These are phyloP conservation scores for Netelia melanura DNA, from an alignment of 2,888 invertebrate genomes.

Conservation along the genomic window DNA sequence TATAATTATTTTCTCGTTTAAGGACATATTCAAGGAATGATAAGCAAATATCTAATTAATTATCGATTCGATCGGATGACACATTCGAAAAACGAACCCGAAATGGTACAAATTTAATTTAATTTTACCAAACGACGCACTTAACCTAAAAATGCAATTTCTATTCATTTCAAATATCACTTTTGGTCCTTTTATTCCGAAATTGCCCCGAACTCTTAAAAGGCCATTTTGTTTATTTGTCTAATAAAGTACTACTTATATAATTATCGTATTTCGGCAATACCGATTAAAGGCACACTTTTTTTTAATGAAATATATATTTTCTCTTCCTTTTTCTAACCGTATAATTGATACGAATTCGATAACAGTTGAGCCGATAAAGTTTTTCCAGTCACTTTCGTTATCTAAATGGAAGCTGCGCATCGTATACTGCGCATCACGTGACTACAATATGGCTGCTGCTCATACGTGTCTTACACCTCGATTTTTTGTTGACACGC, in stretches of 20 bases:
- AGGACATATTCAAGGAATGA: too few relatives aligned
- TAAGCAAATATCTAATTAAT: too few relatives aligned
- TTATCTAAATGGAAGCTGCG: background rate
- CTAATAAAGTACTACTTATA: background rate
- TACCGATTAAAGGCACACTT: background rate
- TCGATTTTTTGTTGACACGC: too few relatives aligned
- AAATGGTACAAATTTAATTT: too few relatives aligned
- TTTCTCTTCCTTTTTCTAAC: background rate
- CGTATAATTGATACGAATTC: background rate
- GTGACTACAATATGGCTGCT: too few relatives aligned
- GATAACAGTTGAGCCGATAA: background rate
- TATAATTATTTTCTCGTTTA: background rate
- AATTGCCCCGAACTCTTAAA: background rate
- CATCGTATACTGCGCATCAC: too few relatives aligned
- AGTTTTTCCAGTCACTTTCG: background rate
- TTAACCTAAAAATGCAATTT: background rate
- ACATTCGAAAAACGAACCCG: too few relatives aligned
- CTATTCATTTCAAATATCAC: background rate
- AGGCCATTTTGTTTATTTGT: slow-evolving; percentile 8
- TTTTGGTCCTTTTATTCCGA: background rate
- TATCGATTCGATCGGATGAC: too few relatives aligned
- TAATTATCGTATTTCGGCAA: background rate
- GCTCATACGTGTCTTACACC: too few relatives aligned
- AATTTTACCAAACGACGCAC: background rate
- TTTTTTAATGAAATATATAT: background rate